phyloP scores from a whole-genome alignment of 53 echinoderm and acorn worm species.

The Luidia sarsii region DNA sequence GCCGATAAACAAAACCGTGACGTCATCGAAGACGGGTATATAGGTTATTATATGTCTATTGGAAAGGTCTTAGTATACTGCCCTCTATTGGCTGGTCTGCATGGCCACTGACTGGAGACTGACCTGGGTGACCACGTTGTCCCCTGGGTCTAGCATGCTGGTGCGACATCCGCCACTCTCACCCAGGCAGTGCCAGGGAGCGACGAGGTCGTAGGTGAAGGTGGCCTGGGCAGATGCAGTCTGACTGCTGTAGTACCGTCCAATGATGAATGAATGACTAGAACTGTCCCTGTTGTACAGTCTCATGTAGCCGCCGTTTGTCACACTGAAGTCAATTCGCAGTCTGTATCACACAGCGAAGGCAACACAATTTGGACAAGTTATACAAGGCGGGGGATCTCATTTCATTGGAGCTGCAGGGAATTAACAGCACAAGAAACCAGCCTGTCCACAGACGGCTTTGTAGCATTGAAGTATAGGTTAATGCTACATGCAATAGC shows the following conservation, averaged over 20 bases:
- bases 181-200: slow-evolving; percentile 2
- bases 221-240: background rate
- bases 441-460: background rate
- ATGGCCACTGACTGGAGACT: no score
- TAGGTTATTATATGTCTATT: no score
- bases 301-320: slow-evolving; percentile 2
- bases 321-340: background rate
- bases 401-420: no score
- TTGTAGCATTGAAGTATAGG: background rate
- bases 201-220: slow-evolving; percentile 20
- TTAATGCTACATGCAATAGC: no score
- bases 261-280: background rate
- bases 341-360: slow-evolving; percentile 15
- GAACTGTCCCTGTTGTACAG: background rate
- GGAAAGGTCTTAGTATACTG: no score
- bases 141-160: background rate
- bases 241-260: slow-evolving; percentile 4
- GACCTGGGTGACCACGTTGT: background rate
- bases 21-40: no score
- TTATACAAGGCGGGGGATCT: no score
- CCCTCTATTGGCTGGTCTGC: no score
- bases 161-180: background rate
- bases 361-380: background rate
- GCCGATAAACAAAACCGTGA: no score
- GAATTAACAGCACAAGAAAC: background rate